Base-by-base conservation (phyloP, 2,113 vertebrate species). In the Pagrus major region DNA sequence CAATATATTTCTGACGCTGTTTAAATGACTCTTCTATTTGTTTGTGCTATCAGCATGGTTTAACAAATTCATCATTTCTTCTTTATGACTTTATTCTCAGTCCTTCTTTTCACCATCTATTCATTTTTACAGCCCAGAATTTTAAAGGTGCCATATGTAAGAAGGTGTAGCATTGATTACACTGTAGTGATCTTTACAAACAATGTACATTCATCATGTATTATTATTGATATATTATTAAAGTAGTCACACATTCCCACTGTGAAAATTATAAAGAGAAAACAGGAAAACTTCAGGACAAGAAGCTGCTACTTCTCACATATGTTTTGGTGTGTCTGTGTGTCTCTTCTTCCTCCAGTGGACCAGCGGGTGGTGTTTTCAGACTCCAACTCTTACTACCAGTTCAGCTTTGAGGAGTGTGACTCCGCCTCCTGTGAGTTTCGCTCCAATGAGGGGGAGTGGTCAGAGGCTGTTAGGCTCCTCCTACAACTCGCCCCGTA, bases 371-470 rank as follows among this genome's bases (percentile, higher is more conserved):
- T 97, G 15, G 96, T 95, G 84, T 99, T 99, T 89, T 97, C 97
- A 58, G 98, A 99, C 86, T 95, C 93, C 67, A 96, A 97, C 67
- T 94, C 95, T 25, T 98, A 97, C 93, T 99, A 99, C 92, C 98
- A 99, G 94, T 99, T 99, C 93, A 98, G 97, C 52, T 96, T 96
- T 0, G 98, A 99, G 81, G 97, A 99, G 89, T 99, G 97, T 35
- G 96, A 96, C 72, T 95, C 96, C 5, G 87, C 96, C 16, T 96
- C 95, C 92, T 99, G 98, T 83, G 96, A 98, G 89, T 99, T 96
- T 88, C 96, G 97, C 59, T 88, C 84, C 88, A 96, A 95, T 80
- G 97, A 97, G 58, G 96, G 95, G 69, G 96, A 96, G 49, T 99
- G 98, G 98, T 96, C 96, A 67, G 98, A 97, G 2, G 97, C 97